phyloP scores from a whole-genome alignment of 1,140 invertebrate species.

The Diabrotica undecimpunctata region DNA sequence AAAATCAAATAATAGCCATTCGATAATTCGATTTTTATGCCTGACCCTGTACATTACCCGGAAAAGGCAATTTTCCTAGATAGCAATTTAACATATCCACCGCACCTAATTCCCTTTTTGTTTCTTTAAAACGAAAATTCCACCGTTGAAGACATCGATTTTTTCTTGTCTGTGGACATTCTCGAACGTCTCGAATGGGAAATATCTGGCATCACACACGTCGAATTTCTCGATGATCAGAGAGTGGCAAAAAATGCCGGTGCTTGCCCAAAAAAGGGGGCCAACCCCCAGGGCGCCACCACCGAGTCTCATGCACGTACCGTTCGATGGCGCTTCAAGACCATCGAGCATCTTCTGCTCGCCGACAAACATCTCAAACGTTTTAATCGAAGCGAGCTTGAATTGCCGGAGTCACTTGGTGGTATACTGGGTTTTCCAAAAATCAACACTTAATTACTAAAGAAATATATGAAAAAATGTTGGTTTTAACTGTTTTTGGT shows the following conservation, averaged over 20 bases:
- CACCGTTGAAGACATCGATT: background rate
- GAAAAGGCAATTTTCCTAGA: too few relatives aligned
- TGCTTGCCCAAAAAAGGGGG: constrained; percentile 9
- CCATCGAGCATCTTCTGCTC: constrained; percentile 8
- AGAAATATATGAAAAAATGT: too few relatives aligned
- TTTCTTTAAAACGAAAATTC: background rate
- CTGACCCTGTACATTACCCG: too few relatives aligned
- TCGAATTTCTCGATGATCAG: background rate
- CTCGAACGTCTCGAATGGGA: background rate
- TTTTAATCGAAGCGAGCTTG: constrained; percentile 13
- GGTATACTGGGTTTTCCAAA: too few relatives aligned
- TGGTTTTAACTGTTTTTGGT: too few relatives aligned
- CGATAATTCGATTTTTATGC: too few relatives aligned
- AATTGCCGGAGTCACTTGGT: background rate
- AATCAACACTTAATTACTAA: too few relatives aligned
- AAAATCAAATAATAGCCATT: too few relatives aligned
- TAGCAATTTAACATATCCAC: too few relatives aligned
- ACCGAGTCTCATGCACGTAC: constrained; percentile 8
- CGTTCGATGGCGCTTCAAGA: constrained; percentile 3
- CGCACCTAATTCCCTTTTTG: too few relatives aligned
- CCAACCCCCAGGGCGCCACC: constrained; percentile 9
- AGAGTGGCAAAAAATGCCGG: background rate
- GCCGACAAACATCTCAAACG: constrained; percentile 13
- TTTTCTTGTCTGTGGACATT: background rate
- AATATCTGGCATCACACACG: constrained; percentile 1